These are phyloP conservation scores for Buathra laborator DNA, from an alignment of 2,888 invertebrate species.

Conservation along the genomic window DNA sequence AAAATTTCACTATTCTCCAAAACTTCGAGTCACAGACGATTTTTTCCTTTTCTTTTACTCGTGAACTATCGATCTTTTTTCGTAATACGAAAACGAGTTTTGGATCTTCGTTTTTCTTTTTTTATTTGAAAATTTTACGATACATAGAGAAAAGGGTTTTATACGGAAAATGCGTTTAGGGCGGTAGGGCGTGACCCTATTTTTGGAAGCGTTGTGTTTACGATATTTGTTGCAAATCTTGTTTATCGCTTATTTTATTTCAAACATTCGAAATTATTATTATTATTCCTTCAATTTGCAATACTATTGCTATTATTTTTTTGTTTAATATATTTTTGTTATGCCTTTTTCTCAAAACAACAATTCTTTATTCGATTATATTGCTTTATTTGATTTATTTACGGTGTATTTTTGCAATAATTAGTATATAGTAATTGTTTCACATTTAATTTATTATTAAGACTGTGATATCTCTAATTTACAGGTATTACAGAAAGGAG, in stretches of 20 bases:
- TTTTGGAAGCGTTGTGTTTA: neutral
- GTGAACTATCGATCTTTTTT: neutral
- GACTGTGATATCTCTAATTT: neutral
- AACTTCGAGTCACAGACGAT: neutral
- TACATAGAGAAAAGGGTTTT: neutral
- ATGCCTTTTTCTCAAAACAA: too few relatives aligned
- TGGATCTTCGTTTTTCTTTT: neutral
- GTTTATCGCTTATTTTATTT: too few relatives aligned
- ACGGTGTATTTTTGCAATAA: too few relatives aligned
- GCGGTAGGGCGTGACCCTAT: neutral
- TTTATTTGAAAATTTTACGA: conserved; percentile 1
- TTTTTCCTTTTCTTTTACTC: neutral
- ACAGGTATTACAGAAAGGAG: conserved; percentile 44
- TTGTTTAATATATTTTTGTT: too few relatives aligned
- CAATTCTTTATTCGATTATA: too few relatives aligned
- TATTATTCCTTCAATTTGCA: too few relatives aligned
- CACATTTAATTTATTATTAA: neutral
- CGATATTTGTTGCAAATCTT: too few relatives aligned
- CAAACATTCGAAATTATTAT: too few relatives aligned
- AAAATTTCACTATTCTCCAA: neutral
- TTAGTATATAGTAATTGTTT: neutral
- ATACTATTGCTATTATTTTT: too few relatives aligned
- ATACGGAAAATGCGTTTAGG: neutral
- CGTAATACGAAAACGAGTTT: neutral
- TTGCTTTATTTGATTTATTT: too few relatives aligned